Conservation (phyloP, 2,113 vertebrate genomes). For the Trematomus loennbergii region DNA sequence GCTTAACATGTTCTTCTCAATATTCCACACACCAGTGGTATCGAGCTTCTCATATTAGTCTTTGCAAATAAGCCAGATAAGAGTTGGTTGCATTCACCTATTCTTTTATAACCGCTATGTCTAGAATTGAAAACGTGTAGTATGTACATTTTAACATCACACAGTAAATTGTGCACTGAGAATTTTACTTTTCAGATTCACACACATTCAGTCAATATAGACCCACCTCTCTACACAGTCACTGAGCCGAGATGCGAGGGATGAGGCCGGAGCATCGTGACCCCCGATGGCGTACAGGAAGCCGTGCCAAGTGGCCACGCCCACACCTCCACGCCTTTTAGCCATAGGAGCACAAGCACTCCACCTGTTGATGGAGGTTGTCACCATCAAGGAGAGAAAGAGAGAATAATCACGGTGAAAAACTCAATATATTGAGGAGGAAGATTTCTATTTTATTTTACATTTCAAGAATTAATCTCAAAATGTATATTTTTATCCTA, state of each 20-base stretch:
- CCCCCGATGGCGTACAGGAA: constrained; percentile 97
- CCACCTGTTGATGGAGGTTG: constrained; percentile 89
- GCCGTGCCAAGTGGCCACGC: constrained; percentile 97
- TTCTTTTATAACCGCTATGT: not conserved
- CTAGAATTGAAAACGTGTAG: not conserved
- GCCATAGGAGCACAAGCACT: constrained; percentile 95
- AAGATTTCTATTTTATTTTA: too few relatives aligned
- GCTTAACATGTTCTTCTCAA: not conserved
- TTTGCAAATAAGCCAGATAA: not conserved
- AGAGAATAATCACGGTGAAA: not conserved
- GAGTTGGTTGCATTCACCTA: not conserved
- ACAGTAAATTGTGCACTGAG: not conserved
- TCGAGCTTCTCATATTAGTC: not conserved
- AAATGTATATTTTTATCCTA: too few relatives aligned
- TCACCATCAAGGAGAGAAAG: not conserved
- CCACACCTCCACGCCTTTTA: constrained; percentile 95
- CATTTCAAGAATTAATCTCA: too few relatives aligned
- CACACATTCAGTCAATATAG: not conserved
- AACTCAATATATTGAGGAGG: too few relatives aligned
- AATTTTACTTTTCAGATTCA: not conserved
- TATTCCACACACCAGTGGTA: not conserved
- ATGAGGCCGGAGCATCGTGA: constrained; percentile 95
- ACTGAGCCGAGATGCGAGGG: constrained; percentile 93
- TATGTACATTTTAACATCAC: not conserved
- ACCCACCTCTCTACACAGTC: constrained; percentile 97